A percentile compares a stretch with the other conserved stretches of the same genome.
Conservation (phyloP, 2,113 vertebrate species). For the Speoplatyrhinus poulsoni region DNA sequence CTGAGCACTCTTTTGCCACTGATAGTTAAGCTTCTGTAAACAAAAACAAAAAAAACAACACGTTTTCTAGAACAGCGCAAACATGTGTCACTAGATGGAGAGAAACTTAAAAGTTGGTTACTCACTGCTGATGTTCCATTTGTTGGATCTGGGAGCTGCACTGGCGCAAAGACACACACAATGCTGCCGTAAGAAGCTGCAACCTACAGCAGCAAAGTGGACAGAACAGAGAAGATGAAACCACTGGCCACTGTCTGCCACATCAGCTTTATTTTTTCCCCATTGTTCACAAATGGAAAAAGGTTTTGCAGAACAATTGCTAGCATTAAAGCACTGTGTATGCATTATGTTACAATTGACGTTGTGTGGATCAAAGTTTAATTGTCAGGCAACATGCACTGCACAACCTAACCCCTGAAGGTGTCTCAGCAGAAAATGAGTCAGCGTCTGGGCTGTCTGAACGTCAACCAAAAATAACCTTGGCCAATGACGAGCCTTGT, state of each 20-base stretch:
- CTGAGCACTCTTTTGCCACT: slow-evolving; percentile 96
- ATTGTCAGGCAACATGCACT: too few relatives aligned
- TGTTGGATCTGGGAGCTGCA: slow-evolving; percentile 79
- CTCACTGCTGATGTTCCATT: slow-evolving; percentile 79
- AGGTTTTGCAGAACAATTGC: too few relatives aligned
- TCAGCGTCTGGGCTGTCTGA: background rate
- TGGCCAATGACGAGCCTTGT: slow-evolving; percentile 1
- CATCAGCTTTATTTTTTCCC: too few relatives aligned
- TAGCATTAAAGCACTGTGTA: too few relatives aligned
- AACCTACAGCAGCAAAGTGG: slow-evolving; percentile 79
- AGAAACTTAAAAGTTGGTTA: slow-evolving; percentile 34
- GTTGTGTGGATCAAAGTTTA: too few relatives aligned
- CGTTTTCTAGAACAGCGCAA: slow-evolving; percentile 2
- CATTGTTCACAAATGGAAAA: too few relatives aligned
- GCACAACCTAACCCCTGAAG: background rate
- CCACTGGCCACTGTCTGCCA: too few relatives aligned
- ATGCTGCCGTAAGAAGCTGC: slow-evolving; percentile 94
- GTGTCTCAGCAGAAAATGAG: background rate
- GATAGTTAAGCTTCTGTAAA: slow-evolving; percentile 81
- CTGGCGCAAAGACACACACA: slow-evolving; percentile 92
- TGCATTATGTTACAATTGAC: too few relatives aligned
- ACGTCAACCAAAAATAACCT: slow-evolving; percentile 1
- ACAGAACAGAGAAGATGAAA: background rate
- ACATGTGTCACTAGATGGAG: slow-evolving; percentile 8
- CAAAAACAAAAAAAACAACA: background rate